These are phyloP conservation scores for Lonchura striata DNA, from an alignment of 2,113 vertebrate genomes.

Conservation along the genomic window DNA sequence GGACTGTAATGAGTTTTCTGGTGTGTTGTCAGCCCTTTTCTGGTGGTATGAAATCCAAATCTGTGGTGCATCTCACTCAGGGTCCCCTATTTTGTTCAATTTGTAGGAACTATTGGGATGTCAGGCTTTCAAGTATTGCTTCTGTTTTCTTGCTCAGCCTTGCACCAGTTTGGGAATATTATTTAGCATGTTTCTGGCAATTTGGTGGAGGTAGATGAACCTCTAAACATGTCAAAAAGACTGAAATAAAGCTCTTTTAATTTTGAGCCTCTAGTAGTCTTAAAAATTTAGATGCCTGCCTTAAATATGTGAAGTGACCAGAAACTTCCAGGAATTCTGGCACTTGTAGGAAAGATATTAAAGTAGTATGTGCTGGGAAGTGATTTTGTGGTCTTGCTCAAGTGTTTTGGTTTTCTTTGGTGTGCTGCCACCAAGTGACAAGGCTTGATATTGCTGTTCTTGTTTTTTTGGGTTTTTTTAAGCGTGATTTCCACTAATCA, in stretches of 20 bases:
- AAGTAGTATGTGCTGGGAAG: background rate
- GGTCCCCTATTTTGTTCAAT: background rate
- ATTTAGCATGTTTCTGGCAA: accelerated
- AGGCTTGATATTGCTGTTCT: background rate
- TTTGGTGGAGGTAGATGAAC: background rate
- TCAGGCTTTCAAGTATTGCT: background rate
- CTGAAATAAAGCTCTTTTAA: background rate
- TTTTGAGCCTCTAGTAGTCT: background rate
- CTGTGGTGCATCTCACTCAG: background rate
- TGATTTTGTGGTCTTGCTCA: background rate
- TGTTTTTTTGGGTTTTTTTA: background rate
- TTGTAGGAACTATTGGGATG: background rate
- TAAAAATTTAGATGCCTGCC: background rate
- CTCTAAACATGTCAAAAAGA: background rate
- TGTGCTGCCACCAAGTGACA: constrained; percentile 55
- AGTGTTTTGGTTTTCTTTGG: background rate
- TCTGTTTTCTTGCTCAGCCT: background rate
- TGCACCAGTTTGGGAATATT: background rate
- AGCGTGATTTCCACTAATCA: background rate
- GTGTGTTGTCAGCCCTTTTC: background rate
- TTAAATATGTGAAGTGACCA: background rate
- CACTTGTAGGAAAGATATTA: background rate
- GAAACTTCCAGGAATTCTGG: background rate
- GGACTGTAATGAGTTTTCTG: background rate
- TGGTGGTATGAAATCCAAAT: background rate